A percentile compares a stretch with the other conserved stretches of the same genome.
phyloP scores from a whole-genome alignment of 53 echinoderm and acorn worm species.

The Temnopleurus reevesii region DNA sequence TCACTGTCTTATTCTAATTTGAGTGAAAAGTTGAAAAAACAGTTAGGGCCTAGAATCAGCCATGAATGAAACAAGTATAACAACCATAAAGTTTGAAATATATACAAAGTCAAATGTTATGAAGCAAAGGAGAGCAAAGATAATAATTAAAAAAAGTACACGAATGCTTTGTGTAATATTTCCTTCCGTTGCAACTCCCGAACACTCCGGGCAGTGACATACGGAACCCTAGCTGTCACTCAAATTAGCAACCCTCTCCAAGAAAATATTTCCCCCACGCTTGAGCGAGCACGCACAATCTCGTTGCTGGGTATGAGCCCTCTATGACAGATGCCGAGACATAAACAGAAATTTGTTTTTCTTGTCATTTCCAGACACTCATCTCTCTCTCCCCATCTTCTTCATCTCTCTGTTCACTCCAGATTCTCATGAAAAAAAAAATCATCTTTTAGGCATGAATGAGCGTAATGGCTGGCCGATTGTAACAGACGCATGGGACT shows the following conservation, averaged over 20 bases:
- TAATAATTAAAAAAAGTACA: no score
- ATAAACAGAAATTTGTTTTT: conserved; percentile 39
- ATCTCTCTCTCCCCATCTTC: not conserved
- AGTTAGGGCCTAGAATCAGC: no score
- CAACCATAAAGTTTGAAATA: no score
- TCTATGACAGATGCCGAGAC: conserved; percentile 29
- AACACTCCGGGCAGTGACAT: not conserved
- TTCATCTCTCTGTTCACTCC: not conserved
- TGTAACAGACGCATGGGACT: conserved; percentile 19
- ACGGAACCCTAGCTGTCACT: not conserved
- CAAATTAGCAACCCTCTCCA: conserved; percentile 7
- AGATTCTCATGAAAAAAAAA: no score
- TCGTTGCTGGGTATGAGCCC: not conserved
- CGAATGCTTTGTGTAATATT: no score
- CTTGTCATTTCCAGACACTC: conserved; percentile 36
- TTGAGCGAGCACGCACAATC: not conserved
- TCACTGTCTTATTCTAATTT: no score
- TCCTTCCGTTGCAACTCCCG: not conserved
- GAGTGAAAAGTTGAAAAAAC: no score
- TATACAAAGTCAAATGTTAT: no score
- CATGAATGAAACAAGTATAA: no score
- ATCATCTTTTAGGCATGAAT: conserved; percentile 26
- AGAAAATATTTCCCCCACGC: not conserved
- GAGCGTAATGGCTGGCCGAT: not conserved
- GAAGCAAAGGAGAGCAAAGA: no score